A percentile compares a stretch with the other conserved stretches of the same genome.
Evolutionary conservation across 2,113 vertebrate genomes (phyloP).

Genomic region (Cepphus grylle): DNA sequence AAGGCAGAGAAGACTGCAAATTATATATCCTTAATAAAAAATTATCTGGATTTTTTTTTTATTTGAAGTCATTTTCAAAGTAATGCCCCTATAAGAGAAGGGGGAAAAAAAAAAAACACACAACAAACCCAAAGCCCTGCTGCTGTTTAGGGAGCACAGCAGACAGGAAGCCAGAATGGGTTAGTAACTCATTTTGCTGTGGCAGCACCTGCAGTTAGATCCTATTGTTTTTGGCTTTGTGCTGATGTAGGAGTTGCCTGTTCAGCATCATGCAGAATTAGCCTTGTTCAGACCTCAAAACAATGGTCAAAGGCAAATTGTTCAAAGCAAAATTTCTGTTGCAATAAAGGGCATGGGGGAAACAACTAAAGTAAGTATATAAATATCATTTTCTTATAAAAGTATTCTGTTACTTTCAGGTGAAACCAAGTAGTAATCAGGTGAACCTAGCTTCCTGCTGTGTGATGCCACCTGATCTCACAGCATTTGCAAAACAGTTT

Average conservation of each 20-base stretch:
- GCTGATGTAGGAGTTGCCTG: background rate
- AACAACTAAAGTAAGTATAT: background rate
- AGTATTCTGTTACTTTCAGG: constrained; percentile 70
- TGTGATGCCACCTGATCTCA: constrained; percentile 98
- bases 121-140: background rate
- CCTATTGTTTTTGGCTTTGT: background rate
- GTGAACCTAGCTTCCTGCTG: constrained; percentile 98
- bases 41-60: background rate
- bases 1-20: background rate
- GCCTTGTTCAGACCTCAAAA: background rate
- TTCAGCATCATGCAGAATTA: background rate
- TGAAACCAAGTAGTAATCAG: constrained; percentile 98
- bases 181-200: background rate
- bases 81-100: background rate
- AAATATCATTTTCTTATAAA: background rate
- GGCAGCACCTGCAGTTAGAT: background rate
- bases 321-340: background rate
- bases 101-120: no score
- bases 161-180: background rate
- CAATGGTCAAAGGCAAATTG: background rate
- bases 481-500: constrained; percentile 94
- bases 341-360: background rate
- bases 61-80: background rate
- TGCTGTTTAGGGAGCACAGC: background rate
- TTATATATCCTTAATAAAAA: background rate